Base-by-base conservation (phyloP, 2,113 vertebrate genomes). In the Sula dactylatra region DNA sequence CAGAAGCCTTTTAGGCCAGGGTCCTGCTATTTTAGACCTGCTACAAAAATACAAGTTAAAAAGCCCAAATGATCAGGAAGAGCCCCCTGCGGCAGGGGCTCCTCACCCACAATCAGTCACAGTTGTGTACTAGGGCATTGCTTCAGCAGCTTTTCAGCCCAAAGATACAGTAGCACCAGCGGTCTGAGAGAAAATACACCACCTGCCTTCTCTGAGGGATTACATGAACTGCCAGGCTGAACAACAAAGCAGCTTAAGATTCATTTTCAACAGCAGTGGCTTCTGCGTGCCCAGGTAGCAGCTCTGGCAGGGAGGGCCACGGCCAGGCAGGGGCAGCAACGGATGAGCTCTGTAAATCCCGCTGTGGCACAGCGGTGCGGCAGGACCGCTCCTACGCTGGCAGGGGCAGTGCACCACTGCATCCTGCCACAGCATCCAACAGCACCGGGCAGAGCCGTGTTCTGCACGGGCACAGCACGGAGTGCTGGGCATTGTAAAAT, bases 41-140 rank as follows among this genome's bases (percentile, higher is more conserved):
- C 4, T 22, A 54, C 26, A 61, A 54, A 66, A 59, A 19, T 7
- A 32, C 20, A 52, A 58, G 13, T 34, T 71, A 56, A 50, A 85
- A 22, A 8, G 6, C 17, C 29, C 14, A 15, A 12, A 16, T 0
- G 2, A n/a, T 3, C 13, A 56, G 36, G 26, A 59, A 29, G 25
- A 84, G 47, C 16, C 47, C 17, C 34, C 15, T 2, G 1, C 0
- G 3, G 17, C 64, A 49, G 45, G 66, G 82, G 34, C 50, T 56
- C 36, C 50, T 64, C 55, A 44, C 24, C 44, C 44, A 25, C 19
- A 59, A 5, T 9, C 18, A 2, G 9, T 20, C 52, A 9, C 9
- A 26, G 14, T 26, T 62, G 50, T 42, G 36, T 5, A 55, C 56
- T 61, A 56, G 34, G 72, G 49, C 54, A 24, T 21, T 12, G 11